Evolutionary conservation across 2,888 invertebrate genomes (phyloP), one percentile per base, ranked within the genome.

Genomic region (Napeogenes inachia): DNA sequence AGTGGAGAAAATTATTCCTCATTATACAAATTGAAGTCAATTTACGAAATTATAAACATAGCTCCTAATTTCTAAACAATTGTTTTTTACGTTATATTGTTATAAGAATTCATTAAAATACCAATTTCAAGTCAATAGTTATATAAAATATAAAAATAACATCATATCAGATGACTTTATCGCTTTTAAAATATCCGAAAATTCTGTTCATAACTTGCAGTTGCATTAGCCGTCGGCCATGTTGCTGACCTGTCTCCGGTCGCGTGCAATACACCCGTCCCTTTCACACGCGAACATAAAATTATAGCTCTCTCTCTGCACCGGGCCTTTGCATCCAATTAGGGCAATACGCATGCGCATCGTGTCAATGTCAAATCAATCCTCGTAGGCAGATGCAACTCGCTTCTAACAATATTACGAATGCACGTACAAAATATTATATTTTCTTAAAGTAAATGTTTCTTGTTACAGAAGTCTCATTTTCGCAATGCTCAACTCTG

Each of bases 291-390:
- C 63, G 69, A 66, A 45, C 57, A 47, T 65, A 68, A 69, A 63
- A 66, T 66, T 63, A 76, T 84, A 67, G 64, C 33, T 71, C 65
- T 87, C 85, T 79, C 78, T 68, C 59, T 59, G 69, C 69, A 63
- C 67, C 73, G 71, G 30, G 73, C 77, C 77, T 74, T 75, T 78
- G 78, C 75, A 78, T 71, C 73, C 79, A 89, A 89, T 85, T 89
- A 84, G 85, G 87, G 78, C 85, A 84, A 81, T 84, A 85, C 90
- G 90, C 90, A 90, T 90, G 90, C 90, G 90, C 80, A 76, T 73
- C 76, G 75, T 80, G 81, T 87, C 90, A 90, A 90, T 89, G 89
- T 90, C 90, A 89, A 90, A 90, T 90, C 90, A 90, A 90, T 90
- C 85, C 79, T 81, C 75, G 81, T 87, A 87, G 82, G 87, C 86